Percentiles rank a stretch among this genome's conserved stretches.
phyloP scores from a whole-genome alignment of 2,888 invertebrate species.

The Campoplex nolae region DNA sequence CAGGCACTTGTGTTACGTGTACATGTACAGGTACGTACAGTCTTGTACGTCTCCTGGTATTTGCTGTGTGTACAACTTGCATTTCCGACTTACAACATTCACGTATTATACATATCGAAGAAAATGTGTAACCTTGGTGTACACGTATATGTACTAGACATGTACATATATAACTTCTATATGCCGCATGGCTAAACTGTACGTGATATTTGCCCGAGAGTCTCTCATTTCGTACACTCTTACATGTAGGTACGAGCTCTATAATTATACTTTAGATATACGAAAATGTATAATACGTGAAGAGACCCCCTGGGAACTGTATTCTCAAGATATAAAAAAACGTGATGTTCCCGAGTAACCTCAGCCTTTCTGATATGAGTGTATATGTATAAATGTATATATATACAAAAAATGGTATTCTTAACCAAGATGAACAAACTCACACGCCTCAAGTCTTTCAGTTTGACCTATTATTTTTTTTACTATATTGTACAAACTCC shows the following conservation, averaged over 20 bases:
- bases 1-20: constrained; percentile 40
- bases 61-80: constrained; percentile 13
- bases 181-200: constrained; percentile 26
- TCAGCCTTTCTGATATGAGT: not conserved
- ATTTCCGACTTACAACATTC: constrained; percentile 23
- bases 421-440: not conserved
- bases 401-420: not conserved
- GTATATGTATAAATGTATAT: not conserved
- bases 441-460: not conserved
- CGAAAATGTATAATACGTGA: not conserved
- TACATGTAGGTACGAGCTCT: constrained; percentile 8
- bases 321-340: constrained; percentile 14
- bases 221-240: constrained; percentile 33
- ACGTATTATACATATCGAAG: constrained; percentile 12
- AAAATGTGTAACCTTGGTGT: constrained; percentile 1
- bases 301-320: constrained; percentile 10
- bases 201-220: constrained; percentile 38
- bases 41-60: constrained; percentile 15
- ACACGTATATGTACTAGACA: not conserved
- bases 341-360: not conserved
- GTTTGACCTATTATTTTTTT: too few relatives aligned
- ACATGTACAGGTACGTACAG: constrained; percentile 21
- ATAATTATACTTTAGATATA: constrained; percentile 16
- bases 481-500: not conserved
- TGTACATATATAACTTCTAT: constrained; percentile 7